These are phyloP conservation scores for Drosophila eugracilis DNA, from an alignment of 1,140 invertebrate species.

Conservation along the genomic window DNA sequence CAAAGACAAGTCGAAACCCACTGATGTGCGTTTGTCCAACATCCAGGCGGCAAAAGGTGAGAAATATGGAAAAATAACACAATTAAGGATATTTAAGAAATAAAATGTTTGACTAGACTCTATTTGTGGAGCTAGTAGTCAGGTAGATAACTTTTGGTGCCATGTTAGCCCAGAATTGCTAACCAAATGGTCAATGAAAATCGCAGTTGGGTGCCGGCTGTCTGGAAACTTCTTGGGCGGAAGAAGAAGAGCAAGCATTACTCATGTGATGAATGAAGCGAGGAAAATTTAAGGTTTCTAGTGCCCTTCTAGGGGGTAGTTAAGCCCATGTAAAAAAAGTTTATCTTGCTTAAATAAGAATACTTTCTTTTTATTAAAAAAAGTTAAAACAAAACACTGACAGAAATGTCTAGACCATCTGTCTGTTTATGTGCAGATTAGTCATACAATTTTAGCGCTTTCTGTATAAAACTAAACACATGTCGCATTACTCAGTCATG, in stretches of 20 bases:
- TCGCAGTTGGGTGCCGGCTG: conserved; percentile 69
- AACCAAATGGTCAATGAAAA: conserved; percentile 33
- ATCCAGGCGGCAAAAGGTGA: conserved; percentile 99
- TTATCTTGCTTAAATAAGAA: neutral
- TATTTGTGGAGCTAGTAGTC: conserved; percentile 24
- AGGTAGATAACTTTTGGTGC: neutral
- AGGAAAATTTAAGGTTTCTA: conserved; percentile 18
- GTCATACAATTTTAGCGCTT: conserved; percentile 3
- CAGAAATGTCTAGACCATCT: conserved; percentile 4
- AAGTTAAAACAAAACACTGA: neutral
- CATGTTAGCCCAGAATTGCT: neutral
- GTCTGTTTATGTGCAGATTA: neutral
- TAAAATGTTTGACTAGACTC: neutral
- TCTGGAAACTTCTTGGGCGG: conserved; percentile 74
- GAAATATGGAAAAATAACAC: conserved; percentile 24
- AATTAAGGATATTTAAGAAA: neutral
- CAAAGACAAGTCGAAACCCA: conserved; percentile 97
- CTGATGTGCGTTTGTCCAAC: conserved; percentile 97
- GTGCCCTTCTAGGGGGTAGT: neutral
- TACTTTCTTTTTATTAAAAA: neutral
- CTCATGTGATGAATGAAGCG: conserved; percentile 69
- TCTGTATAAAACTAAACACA: neutral
- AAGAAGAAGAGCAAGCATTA: conserved; percentile 61
- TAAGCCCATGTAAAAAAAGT: fast-evolving
- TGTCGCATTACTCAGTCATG: too few species aligned